A percentile compares a stretch with the other conserved stretches of the same genome.
phyloP scores from a whole-genome alignment of 2,797 vertebrate species.

The Phoxinus dragarum region DNA sequence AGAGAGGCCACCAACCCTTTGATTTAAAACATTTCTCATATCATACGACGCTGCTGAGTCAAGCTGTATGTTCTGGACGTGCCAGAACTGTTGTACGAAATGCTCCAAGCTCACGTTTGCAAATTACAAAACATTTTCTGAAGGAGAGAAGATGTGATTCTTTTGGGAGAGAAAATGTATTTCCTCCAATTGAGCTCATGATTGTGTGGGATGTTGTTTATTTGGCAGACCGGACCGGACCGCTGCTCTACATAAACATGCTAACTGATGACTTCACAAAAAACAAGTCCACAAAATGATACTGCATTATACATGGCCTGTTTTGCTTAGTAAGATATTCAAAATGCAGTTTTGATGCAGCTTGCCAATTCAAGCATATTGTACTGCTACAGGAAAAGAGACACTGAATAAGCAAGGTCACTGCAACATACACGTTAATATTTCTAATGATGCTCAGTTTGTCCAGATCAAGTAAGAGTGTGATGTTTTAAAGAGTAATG shows the following conservation, averaged over 20 bases:
- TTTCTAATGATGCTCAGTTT: no score
- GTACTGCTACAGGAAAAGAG: not conserved
- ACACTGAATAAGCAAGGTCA: slow-evolving; percentile 21
- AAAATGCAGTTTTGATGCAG: not conserved
- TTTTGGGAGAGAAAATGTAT: not conserved
- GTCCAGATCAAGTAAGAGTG: no score
- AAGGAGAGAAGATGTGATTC: not conserved
- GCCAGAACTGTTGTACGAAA: not conserved
- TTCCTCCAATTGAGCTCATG: not conserved
- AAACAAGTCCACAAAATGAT: slow-evolving; percentile 12
- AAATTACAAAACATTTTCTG: not conserved
- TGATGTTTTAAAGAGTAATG: no score
- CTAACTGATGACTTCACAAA: slow-evolving; percentile 41
- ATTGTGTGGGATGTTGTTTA: slow-evolving; percentile 28
- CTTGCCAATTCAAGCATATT: slow-evolving; percentile 37
- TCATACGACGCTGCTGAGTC: slow-evolving; percentile 2
- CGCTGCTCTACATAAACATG: slow-evolving; percentile 12
- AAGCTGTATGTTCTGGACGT: not conserved
- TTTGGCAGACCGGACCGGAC: not conserved
- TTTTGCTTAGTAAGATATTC: slow-evolving; percentile 24
- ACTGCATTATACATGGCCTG: not conserved
- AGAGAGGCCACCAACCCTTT: slow-evolving; percentile 13
- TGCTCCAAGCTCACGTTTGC: not conserved
- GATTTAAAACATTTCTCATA: slow-evolving; percentile 21
- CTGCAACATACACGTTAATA: slow-evolving; percentile 4